Conservation (phyloP, 2,113 vertebrate species). For the Ibidorhyncha struthersii region DNA sequence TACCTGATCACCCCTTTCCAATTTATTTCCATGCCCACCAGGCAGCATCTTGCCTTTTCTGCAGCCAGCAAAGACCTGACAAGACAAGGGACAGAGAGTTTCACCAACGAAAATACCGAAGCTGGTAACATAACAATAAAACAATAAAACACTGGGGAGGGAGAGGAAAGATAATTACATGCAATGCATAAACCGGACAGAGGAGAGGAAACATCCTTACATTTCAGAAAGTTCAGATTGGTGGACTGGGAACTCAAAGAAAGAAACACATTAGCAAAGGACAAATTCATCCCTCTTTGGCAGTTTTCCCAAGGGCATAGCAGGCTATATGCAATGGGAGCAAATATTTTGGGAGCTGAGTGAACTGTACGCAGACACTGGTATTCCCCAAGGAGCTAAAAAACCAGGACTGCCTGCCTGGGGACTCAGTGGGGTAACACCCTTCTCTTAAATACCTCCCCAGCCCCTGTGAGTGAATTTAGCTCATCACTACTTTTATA, state of each 20-base stretch:
- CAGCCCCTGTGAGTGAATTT: not conserved
- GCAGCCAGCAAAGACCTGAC: not conserved
- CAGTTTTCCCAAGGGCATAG: not conserved
- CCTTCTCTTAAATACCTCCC: not conserved
- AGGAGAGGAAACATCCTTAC: not conserved
- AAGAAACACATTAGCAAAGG: not conserved
- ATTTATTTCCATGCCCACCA: not conserved
- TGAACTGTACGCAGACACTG: not conserved
- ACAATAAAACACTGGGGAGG: not conserved
- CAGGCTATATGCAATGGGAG: not conserved
- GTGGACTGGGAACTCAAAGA: not conserved
- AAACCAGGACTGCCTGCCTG: not conserved
- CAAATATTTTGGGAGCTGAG: not conserved
- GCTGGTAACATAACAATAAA: not conserved
- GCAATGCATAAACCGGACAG: not conserved
- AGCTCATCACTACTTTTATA: not conserved
- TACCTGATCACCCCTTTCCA: not conserved
- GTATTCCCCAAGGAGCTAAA: not conserved
- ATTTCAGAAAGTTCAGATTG: not conserved
- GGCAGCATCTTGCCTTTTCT: not conserved
- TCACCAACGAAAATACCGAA: not conserved
- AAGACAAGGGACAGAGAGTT: not conserved
- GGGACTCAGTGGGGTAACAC: not conserved
- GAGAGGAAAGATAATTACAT: not conserved
- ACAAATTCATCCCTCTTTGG: not conserved